Conservation (phyloP, 2,888 invertebrate species). For the Callimorpha dominula region DNA sequence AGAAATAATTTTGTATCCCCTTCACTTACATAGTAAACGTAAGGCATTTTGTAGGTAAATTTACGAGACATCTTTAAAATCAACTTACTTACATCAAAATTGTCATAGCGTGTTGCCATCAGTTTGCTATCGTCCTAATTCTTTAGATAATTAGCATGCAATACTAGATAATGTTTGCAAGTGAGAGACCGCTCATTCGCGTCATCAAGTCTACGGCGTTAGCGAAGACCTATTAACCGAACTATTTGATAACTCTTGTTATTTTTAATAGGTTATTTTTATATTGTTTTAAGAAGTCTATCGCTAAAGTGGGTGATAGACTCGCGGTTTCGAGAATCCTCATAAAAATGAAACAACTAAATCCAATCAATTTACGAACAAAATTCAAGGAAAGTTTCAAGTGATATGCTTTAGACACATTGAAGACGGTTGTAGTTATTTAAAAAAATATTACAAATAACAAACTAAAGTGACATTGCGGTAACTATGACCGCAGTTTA, state of each 20-base stretch:
- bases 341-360: too few species aligned
- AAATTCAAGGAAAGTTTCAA: too few species aligned
- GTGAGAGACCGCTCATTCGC: not conserved
- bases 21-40: not conserved
- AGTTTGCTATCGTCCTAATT: constrained; percentile 27
- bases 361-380: too few species aligned
- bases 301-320: too few species aligned
- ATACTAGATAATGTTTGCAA: constrained; percentile 35
- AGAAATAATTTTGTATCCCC: not conserved
- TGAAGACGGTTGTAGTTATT: not conserved
- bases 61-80: not conserved
- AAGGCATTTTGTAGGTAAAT: not conserved
- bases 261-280: not conserved
- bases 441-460: not conserved
- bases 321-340: too few species aligned
- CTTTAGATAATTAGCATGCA: constrained; percentile 36
- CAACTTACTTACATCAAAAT: not conserved
- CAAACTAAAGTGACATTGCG: not conserved
- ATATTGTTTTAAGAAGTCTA: not conserved
- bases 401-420: not conserved
- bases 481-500: not conserved
- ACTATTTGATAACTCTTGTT: too few species aligned
- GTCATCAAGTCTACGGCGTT: not conserved
- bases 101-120: constrained; percentile 22
- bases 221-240: not conserved